Evolutionary conservation across 2,888 invertebrate species (phyloP).

Genomic region (Cosmopolites sordidus): DNA sequence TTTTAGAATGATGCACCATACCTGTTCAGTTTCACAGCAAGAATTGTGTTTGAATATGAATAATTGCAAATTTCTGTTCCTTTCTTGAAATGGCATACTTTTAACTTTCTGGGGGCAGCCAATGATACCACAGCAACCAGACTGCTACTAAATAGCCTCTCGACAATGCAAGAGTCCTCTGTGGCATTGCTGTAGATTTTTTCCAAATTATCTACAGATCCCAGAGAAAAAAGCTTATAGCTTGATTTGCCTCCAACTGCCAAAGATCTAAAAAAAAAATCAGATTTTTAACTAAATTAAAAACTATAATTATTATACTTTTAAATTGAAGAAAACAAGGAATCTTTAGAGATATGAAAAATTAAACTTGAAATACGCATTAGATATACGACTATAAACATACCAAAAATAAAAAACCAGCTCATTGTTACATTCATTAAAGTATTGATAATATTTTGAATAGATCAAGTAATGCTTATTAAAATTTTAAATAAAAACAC

Average conservation of each 20-base stretch:
- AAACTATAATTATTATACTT: too few species aligned
- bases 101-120: constrained; percentile 82
- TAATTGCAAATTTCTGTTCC: constrained; percentile 98
- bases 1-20: constrained; percentile 43
- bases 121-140: constrained; percentile 92
- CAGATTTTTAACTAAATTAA: too few species aligned
- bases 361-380: too few species aligned
- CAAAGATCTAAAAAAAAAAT: constrained; percentile 65
- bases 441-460: too few species aligned
- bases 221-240: constrained; percentile 83
- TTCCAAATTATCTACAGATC: constrained; percentile 78
- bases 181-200: constrained; percentile 82
- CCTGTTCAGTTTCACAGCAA: constrained; percentile 93
- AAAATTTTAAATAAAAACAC: too few species aligned
- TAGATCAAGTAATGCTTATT: too few species aligned
- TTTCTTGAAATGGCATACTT: constrained; percentile 96
- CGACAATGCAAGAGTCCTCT: constrained; percentile 87
- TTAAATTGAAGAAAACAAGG: too few species aligned
- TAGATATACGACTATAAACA: too few species aligned
- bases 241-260: constrained; percentile 90
- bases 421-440: too few species aligned
- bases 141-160: constrained; percentile 94
- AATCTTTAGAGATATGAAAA: too few species aligned
- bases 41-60: constrained; percentile 88
- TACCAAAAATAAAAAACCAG: too few species aligned